Evolutionary conservation across 2,797 vertebrate species (phyloP).

Genomic region (Numenius phaeopus): DNA sequence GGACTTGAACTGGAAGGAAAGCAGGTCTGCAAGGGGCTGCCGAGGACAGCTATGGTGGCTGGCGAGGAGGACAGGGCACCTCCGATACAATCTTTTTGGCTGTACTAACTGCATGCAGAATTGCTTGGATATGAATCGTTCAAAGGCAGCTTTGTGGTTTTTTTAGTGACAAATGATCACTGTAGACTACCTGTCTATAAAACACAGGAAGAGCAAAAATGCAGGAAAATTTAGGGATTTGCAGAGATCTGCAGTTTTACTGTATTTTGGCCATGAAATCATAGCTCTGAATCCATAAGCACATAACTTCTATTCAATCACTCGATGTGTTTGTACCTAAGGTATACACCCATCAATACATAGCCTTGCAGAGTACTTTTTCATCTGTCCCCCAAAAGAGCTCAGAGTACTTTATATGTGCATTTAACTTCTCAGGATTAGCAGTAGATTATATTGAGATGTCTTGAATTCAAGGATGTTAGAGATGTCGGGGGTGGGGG

Average conservation of each 20-base stretch:
- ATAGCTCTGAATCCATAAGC: not conserved
- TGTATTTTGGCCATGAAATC: not conserved
- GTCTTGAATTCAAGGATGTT: slow-evolving; percentile 29
- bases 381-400: not conserved
- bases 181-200: not conserved
- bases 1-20: not conserved
- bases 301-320: not conserved
- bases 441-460: slow-evolving; percentile 7
- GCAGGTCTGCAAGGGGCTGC: rapidly evolving
- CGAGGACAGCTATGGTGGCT: not conserved
- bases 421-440: slow-evolving; percentile 43
- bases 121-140: not conserved
- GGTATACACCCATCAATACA: not conserved
- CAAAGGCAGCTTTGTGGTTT: not conserved
- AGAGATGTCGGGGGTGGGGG: not conserved
- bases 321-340: not conserved
- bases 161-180: not conserved
- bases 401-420: not conserved
- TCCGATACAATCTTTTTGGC: rapidly evolving
- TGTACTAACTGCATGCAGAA: not conserved
- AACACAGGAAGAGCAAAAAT: not conserved
- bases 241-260: not conserved
- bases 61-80: not conserved
- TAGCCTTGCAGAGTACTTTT: not conserved
- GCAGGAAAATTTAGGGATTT: not conserved